Base-by-base conservation (phyloP, 2,113 vertebrate species). In the Cebidichthys violaceus region DNA sequence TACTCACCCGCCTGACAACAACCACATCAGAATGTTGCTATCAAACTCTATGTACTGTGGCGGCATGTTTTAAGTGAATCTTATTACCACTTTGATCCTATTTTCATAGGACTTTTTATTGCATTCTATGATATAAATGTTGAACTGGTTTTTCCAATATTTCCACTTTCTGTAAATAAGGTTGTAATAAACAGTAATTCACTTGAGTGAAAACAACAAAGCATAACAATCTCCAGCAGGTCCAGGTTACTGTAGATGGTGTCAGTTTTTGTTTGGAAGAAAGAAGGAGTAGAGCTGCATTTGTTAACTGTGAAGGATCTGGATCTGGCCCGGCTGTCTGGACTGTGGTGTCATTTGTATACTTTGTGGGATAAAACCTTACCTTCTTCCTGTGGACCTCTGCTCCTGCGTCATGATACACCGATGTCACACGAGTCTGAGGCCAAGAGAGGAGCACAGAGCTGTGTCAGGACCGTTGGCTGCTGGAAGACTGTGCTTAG, bases 371-470 rank as follows among this genome's bases (percentile, higher is more conserved):
- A 57, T 31, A 13, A 33, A 75, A 41, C 0, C 82, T 86, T 72
- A 96, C 96, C 93, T 95, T 96, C 75, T 92, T 96, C 64, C 86
- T 45, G 75, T 86, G 64, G 86, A 87, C 81, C 52, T 94, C 90
- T n/a, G 88, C 84, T 75, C 61, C 90, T 18, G 81, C 61, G 10
- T 94, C 93, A 55, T 91, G 89, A 68, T 89, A 93, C 2, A 88
- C 79, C 6, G 96, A 95, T 13, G 92, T 92, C 52, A 94, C 87
- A 64, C 92, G 94, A 72, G 93, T 94, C 96, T 97, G 83, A 57
- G 69, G 83, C 31, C 11, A 3, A 80, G 75, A 88, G 41, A 86
- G 71, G n/a, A 60, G 35, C n/a, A 75, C 20, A 55, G 20, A 10
- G 57, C 22, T 29, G 1, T 18, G 45, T 75, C n/a, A 81, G n/a